Percentiles rank a stretch among this genome's conserved stretches.
phyloP scores from a whole-genome alignment of 1,140 invertebrate species.

The Ceratina japonica region DNA sequence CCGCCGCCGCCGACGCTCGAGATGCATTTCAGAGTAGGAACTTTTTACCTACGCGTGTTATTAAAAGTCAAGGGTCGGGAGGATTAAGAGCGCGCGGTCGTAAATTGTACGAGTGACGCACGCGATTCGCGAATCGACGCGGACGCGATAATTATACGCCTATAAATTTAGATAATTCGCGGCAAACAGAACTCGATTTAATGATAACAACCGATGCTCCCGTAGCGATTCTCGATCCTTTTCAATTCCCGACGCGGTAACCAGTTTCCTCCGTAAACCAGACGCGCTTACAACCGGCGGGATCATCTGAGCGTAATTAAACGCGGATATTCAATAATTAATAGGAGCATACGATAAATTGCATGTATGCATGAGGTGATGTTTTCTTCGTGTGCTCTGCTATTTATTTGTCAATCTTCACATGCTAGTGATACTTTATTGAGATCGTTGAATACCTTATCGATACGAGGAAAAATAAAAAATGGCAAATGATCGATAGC shows the following conservation, averaged over 20 bases:
- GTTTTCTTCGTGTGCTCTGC: background rate
- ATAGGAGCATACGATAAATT: background rate
- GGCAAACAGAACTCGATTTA: background rate
- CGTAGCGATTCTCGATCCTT: background rate
- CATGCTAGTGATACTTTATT: background rate
- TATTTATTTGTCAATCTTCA: background rate
- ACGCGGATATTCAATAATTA: conserved; percentile 22
- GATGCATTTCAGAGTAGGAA: conserved; percentile 11
- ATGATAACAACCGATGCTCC: conserved; percentile 11
- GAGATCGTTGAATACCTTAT: background rate
- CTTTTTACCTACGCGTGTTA: background rate
- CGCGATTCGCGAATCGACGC: background rate
- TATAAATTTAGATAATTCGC: conserved; percentile 37
- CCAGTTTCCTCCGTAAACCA: conserved; percentile 16
- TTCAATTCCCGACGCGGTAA: background rate
- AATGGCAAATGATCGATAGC: no score
- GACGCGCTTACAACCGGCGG: conserved; percentile 14
- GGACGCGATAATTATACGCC: conserved; percentile 49
- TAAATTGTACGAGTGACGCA: conserved; percentile 8
- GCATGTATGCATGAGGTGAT: background rate
- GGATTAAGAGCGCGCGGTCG: background rate
- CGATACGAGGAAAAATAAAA: no score
- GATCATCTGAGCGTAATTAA: conserved; percentile 16
- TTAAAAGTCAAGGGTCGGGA: conserved; percentile 2
- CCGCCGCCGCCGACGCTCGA: background rate